Conservation (phyloP, 2,113 vertebrate species). For the Leiothrix lutea region DNA sequence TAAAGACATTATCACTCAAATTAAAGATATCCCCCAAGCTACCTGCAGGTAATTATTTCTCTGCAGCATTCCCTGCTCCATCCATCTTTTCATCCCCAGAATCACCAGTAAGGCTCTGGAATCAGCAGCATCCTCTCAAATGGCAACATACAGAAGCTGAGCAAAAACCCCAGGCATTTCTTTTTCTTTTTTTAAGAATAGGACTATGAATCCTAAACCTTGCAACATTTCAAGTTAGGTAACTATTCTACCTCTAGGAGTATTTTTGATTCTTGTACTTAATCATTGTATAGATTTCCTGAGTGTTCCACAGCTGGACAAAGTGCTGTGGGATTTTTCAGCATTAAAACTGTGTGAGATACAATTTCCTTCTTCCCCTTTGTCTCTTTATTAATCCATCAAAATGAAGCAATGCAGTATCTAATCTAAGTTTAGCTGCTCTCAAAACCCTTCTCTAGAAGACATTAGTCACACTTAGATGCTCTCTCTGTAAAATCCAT, state of each 20-base stretch:
- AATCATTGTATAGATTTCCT: neutral
- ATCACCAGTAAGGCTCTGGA: neutral
- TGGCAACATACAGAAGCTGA: neutral
- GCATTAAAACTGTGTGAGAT: neutral
- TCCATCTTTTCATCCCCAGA: neutral
- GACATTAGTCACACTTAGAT: neutral
- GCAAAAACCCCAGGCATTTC: neutral
- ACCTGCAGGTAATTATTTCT: neutral
- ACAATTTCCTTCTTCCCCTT: neutral
- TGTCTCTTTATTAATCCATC: neutral
- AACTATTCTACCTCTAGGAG: neutral
- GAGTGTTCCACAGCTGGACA: neutral
- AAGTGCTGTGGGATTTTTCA: neutral
- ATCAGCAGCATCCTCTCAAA: neutral
- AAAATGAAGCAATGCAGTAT: neutral
- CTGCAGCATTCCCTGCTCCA: neutral
- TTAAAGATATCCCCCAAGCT: neutral
- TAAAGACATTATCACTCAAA: neutral
- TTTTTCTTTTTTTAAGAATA: neutral
- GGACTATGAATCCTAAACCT: neutral
- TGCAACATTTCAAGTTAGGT: neutral
- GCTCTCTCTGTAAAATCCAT: neutral
- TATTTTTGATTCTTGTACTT: neutral
- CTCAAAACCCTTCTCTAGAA: neutral
- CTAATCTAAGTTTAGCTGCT: neutral